Percentiles rank a stretch among this genome's conserved stretches.
These are phyloP conservation scores for Prosopocoilus inquinatus DNA, from an alignment of 2,888 invertebrate species.

Conservation along the genomic window DNA sequence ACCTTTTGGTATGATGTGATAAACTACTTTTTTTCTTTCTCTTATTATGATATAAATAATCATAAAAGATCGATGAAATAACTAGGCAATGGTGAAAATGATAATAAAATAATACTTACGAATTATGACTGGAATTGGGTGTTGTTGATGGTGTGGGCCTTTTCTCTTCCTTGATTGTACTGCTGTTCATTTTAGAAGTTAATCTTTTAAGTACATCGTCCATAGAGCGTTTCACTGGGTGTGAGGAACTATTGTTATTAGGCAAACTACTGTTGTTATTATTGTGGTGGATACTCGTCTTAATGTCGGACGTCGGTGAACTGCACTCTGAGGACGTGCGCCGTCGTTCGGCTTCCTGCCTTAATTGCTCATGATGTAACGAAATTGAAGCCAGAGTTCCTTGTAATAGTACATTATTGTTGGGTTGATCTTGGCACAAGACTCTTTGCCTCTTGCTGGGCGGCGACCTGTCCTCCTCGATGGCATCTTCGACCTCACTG, in stretches of 20 bases:
- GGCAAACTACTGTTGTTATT: constrained; percentile 65
- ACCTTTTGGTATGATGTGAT: too few relatives aligned
- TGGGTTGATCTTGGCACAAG: constrained; percentile 36
- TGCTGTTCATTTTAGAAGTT: constrained; percentile 82
- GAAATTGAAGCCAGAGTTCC: constrained; percentile 48
- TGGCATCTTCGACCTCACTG: constrained; percentile 49
- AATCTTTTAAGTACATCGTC: constrained; percentile 85
- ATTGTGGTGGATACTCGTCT: constrained; percentile 59
- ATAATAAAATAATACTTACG: constrained; percentile 39
- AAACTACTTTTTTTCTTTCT: too few relatives aligned
- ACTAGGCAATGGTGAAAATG: too few relatives aligned
- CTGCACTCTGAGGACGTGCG: constrained; percentile 69
- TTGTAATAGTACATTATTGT: constrained; percentile 37
- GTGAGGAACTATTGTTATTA: constrained; percentile 61
- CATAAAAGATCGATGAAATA: too few relatives aligned
- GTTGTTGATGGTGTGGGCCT: constrained; percentile 70
- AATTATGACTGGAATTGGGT: constrained; percentile 51
- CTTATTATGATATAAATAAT: too few relatives aligned
- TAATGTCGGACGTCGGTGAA: constrained; percentile 67
- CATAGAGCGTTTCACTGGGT: constrained; percentile 77
- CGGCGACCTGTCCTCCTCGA: constrained; percentile 48
- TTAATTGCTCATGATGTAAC: constrained; percentile 58
- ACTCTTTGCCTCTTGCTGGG: constrained; percentile 50
- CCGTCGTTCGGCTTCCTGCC: constrained; percentile 42
- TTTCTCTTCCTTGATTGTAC: constrained; percentile 70